Conservation (phyloP, 1,140 invertebrate species). For the Drosophila takahashii region DNA sequence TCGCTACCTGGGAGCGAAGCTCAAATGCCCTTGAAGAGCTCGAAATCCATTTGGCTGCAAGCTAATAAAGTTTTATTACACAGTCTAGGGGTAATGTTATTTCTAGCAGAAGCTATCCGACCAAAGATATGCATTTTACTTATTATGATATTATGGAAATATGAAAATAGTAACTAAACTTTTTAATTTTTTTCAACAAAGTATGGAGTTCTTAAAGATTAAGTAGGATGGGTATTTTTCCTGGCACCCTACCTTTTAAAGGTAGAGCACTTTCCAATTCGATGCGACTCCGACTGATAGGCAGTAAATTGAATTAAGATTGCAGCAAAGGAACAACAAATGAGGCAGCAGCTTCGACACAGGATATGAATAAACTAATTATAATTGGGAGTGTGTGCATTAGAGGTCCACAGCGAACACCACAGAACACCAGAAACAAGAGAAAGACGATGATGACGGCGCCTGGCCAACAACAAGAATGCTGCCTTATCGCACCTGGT, state of each 20-base stretch:
- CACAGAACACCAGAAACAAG: slow-evolving; percentile 7
- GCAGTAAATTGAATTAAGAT: slow-evolving; percentile 83
- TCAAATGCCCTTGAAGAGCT: slow-evolving; percentile 36
- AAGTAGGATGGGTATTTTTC: too few relatives aligned
- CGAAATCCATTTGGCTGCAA: neutral
- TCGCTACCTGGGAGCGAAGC: slow-evolving; percentile 8
- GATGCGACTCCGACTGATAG: slow-evolving; percentile 34
- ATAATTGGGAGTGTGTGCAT: slow-evolving; percentile 64
- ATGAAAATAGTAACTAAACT: too few relatives aligned
- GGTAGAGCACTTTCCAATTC: slow-evolving; percentile 45
- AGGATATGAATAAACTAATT: slow-evolving; percentile 83
- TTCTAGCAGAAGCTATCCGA: neutral
- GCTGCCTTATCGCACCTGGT: slow-evolving; percentile 76
- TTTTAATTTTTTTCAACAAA: too few relatives aligned
- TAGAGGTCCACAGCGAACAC: slow-evolving; percentile 30
- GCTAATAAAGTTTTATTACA: neutral
- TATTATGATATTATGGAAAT: too few relatives aligned
- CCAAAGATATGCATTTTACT: neutral
- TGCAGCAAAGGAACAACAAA: slow-evolving; percentile 68
- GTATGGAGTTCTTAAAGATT: too few relatives aligned
- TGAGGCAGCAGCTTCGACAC: slow-evolving; percentile 74
- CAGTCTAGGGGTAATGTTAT: neutral
- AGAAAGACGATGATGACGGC: slow-evolving; percentile 34
- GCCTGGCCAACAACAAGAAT: slow-evolving; percentile 68
- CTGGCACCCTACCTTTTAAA: neutral